phyloP scores from a whole-genome alignment of 2,888 invertebrate species.

The Allolobophora icterica region DNA sequence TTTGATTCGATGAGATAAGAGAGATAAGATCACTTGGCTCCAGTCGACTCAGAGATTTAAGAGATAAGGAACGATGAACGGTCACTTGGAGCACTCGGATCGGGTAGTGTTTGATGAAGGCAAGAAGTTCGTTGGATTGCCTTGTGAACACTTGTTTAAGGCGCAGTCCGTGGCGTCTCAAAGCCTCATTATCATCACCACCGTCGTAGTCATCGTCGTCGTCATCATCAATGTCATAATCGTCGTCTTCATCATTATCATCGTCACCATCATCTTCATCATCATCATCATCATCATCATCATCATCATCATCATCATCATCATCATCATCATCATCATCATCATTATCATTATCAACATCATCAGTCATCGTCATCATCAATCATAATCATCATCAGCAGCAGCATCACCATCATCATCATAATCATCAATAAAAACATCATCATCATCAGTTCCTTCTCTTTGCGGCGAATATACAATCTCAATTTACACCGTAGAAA shows the following conservation, averaged over 20 bases:
- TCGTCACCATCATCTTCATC: not conserved
- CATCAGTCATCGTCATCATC: not conserved
- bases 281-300: not conserved
- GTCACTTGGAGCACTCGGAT: no score
- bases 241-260: not conserved
- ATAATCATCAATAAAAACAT: not conserved
- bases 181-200: not conserved
- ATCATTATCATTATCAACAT: not conserved
- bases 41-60: no score
- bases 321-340: not conserved
- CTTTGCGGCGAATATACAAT: no score
- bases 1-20: not conserved
- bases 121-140: no score
- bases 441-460: not conserved
- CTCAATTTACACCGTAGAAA: no score
- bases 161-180: not conserved
- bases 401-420: not conserved
- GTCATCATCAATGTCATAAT: no score
- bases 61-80: no score
- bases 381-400: not conserved
- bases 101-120: no score
- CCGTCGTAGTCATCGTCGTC: no score
- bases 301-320: not conserved
- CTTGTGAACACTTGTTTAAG: not conserved
- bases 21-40: not conserved